These are phyloP conservation scores for Clitarchus hookeri DNA, from an alignment of 2,888 invertebrate species.

Conservation along the genomic window DNA sequence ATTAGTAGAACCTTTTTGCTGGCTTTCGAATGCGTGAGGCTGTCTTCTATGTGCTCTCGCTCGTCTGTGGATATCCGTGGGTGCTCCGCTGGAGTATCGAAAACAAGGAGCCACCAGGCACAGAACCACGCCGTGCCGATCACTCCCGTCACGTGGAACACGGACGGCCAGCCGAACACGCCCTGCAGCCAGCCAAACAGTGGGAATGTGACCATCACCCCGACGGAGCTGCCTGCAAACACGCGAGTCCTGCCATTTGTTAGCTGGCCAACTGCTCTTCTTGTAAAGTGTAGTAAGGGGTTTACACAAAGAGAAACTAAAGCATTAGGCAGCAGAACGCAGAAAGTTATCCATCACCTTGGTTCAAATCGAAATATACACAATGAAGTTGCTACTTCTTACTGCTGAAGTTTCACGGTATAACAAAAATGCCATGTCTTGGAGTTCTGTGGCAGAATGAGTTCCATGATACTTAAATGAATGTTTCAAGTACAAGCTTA, in stretches of 20 bases:
- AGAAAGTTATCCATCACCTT: no score
- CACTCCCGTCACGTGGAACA: slow-evolving; percentile 68
- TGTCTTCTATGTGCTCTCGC: slow-evolving; percentile 61
- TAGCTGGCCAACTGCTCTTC: no score
- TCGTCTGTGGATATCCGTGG: slow-evolving; percentile 66
- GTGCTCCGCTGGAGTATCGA: slow-evolving; percentile 67
- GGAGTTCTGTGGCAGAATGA: no score
- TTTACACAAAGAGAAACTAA: no score
- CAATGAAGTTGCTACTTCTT: no score
- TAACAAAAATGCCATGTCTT: no score
- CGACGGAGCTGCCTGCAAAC: slow-evolving; percentile 64
- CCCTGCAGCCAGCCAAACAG: slow-evolving; percentile 69
- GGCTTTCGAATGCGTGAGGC: slow-evolving; percentile 57
- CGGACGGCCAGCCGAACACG: slow-evolving; percentile 70
- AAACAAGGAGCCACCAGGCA: slow-evolving; percentile 66
- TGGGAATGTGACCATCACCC: slow-evolving; percentile 70
- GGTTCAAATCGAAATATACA: no score
- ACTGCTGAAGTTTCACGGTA: no score
- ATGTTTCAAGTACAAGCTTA: no score
- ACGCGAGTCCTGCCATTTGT: background rate
- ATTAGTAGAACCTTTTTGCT: slow-evolving; percentile 49
- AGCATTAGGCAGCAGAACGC: no score
- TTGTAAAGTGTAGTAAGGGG: no score
- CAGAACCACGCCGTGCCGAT: slow-evolving; percentile 68
- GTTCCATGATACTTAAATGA: no score